These are phyloP conservation scores for Phlogophora meticulosa DNA, from an alignment of 2,888 invertebrate genomes.

Conservation along the genomic window DNA sequence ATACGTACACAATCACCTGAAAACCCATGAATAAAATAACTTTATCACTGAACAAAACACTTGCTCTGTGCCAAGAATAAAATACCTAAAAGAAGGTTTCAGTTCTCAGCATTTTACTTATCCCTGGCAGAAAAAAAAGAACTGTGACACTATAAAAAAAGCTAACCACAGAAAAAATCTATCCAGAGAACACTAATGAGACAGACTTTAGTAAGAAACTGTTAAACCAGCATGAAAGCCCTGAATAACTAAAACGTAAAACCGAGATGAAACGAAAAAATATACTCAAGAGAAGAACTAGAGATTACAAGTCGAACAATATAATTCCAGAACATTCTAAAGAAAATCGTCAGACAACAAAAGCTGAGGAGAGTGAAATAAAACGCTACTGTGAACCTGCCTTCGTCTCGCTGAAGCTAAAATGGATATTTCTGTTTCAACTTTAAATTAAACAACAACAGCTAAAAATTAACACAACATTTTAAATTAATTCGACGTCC, in stretches of 20 bases:
- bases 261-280: constrained; percentile 35
- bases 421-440: constrained; percentile 60
- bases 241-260: constrained; percentile 26
- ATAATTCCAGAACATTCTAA: constrained; percentile 51
- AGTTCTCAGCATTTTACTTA: constrained; percentile 19
- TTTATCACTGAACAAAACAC: too few relatives aligned
- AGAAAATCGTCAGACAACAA: constrained; percentile 45
- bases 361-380: constrained; percentile 33
- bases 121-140: constrained; percentile 8
- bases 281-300: constrained; percentile 40
- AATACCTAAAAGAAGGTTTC: constrained; percentile 9
- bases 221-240: constrained; percentile 23
- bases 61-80: background rate
- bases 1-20: background rate
- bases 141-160: constrained; percentile 26
- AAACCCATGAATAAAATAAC: constrained; percentile 12
- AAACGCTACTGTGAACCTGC: constrained; percentile 41
- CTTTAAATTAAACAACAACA: constrained; percentile 68
- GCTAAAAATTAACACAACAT: constrained; percentile 73
- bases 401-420: constrained; percentile 46
- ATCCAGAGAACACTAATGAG: constrained; percentile 40
- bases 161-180: constrained; percentile 32
- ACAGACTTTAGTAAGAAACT: constrained; percentile 35
- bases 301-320: constrained; percentile 51
- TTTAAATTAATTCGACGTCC: constrained; percentile 73